Evolutionary conservation across 2,113 vertebrate species (phyloP).

Genomic region (Neotragus moschatus): DNA sequence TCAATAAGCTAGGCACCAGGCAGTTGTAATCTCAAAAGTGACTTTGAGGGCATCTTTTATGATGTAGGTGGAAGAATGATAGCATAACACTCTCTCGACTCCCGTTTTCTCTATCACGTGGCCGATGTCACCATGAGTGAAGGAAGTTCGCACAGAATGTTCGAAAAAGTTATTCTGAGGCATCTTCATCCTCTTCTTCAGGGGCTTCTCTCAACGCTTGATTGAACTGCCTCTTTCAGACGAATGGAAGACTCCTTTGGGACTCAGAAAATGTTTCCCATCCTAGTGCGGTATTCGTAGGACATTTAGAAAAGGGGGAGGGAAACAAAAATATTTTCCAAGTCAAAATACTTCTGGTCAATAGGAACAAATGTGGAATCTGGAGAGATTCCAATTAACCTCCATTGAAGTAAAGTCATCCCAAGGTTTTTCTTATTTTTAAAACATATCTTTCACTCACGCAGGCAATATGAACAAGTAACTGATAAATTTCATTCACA

Average conservation of each 20-base stretch:
- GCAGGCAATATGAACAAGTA: neutral
- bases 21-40: neutral
- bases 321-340: slow-evolving; percentile 64
- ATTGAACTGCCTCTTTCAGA: neutral
- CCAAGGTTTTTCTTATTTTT: slow-evolving; percentile 10
- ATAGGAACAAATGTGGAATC: slow-evolving; percentile 47
- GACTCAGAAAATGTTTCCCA: slow-evolving; percentile 59
- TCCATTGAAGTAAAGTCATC: slow-evolving; percentile 32
- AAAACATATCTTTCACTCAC: neutral
- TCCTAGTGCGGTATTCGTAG: slow-evolving; percentile 41
- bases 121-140: neutral
- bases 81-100: neutral
- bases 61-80: neutral
- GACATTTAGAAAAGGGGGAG: neutral
- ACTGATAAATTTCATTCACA: neutral
- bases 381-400: slow-evolving; percentile 49
- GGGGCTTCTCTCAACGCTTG: neutral
- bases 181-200: neutral
- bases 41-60: neutral
- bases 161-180: neutral
- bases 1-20: neutral
- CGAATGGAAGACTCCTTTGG: neutral
- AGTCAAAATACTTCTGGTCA: slow-evolving; percentile 54
- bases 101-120: neutral
- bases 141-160: neutral